Evolutionary conservation across 2,113 vertebrate species (phyloP).

Genomic region (Upupa epops): DNA sequence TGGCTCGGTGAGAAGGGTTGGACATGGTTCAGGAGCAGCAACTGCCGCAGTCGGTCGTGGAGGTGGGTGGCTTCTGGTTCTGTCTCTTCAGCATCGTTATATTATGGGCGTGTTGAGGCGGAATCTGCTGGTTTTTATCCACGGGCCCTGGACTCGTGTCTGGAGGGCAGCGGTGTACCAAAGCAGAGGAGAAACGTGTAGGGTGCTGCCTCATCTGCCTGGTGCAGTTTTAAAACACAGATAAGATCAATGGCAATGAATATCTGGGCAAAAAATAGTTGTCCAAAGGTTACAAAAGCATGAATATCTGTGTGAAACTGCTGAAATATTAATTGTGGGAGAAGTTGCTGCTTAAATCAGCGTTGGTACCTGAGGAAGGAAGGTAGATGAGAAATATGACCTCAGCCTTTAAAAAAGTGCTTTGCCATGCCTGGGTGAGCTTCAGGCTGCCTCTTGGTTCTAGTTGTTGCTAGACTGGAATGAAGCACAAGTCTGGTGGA

Average conservation of each 20-base stretch:
- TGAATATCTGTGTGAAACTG: not conserved
- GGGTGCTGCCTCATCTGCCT: not conserved
- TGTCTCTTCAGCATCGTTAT: not conserved
- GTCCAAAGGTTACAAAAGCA: slow-evolving; percentile 3
- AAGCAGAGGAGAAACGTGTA: not conserved
- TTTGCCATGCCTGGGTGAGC: not conserved
- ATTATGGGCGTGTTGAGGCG: not conserved
- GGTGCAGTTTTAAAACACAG: not conserved
- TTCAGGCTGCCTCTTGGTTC: not conserved
- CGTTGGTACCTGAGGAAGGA: not conserved
- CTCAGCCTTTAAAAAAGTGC: not conserved
- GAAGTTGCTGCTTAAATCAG: not conserved
- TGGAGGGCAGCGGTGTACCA: not conserved
- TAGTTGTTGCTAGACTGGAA: not conserved
- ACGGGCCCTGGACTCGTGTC: not conserved
- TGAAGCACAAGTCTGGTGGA: not conserved
- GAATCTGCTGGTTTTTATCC: not conserved
- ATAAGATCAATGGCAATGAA: not conserved
- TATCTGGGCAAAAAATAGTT: not conserved
- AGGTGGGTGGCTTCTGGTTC: not conserved
- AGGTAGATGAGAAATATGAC: not conserved
- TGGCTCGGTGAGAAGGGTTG: not conserved
- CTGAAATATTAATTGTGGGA: not conserved
- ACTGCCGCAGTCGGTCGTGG: rapidly evolving
- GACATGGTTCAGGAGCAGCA: not conserved